A percentile compares a stretch with the other conserved stretches of the same genome.
These are phyloP conservation scores for Exaiptasia diaphana DNA, from an alignment of 64 coral and sea anemone genomes.

Conservation along the genomic window DNA sequence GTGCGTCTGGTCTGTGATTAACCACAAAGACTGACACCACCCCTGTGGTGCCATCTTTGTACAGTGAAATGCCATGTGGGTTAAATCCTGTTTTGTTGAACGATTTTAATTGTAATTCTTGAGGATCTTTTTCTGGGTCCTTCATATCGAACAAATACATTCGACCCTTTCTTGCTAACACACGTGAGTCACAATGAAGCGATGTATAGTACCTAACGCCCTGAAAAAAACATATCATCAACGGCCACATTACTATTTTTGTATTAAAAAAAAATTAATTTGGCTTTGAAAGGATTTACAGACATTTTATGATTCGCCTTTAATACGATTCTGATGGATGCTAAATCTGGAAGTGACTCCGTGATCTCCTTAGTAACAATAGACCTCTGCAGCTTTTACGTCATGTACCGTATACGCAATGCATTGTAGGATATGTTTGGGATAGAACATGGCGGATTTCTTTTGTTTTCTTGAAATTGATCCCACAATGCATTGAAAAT, in stretches of 20 bases:
- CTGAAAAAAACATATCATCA: not conserved
- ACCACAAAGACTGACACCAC: conserved; percentile 64
- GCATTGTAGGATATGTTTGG: not conserved
- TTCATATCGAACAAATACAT: conserved; percentile 55
- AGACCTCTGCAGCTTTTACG: not conserved
- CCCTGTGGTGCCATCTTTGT: conserved; percentile 38
- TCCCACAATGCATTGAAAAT: not conserved
- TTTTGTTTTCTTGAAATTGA: not conserved
- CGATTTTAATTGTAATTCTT: conserved; percentile 29
- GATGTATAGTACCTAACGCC: conserved; percentile 20
- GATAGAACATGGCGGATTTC: not conserved
- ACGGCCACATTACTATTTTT: not conserved
- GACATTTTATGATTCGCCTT: not conserved
- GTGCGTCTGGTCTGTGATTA: conserved; percentile 44
- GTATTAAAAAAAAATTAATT: not conserved
- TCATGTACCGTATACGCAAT: not conserved
- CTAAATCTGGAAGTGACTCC: too few relatives aligned
- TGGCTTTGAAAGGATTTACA: not conserved
- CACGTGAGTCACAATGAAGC: conserved; percentile 15
- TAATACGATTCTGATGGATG: not conserved
- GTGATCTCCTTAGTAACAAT: too few relatives aligned
- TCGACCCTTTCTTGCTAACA: conserved; percentile 43
- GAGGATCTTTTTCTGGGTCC: conserved; percentile 8
- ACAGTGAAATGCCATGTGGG: conserved; percentile 64
- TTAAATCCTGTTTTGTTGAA: conserved; percentile 75